phyloP scores from a whole-genome alignment of 2,113 vertebrate species.

The Poeciliopsis retropinna region DNA sequence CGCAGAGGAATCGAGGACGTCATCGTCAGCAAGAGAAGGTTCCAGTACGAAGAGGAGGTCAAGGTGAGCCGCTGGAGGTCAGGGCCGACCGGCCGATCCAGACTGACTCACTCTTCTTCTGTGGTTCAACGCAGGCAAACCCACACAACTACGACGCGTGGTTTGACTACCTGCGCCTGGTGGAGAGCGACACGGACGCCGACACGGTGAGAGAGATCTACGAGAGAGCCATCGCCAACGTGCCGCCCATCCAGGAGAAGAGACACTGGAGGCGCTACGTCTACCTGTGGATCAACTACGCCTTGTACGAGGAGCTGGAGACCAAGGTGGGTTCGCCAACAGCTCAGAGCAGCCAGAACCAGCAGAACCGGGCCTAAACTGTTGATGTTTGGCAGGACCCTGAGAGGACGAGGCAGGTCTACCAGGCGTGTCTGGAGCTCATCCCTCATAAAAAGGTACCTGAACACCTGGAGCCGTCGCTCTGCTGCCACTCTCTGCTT shows the following conservation, averaged over 20 bases:
- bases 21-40: slow-evolving; percentile 95
- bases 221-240: slow-evolving; percentile 93
- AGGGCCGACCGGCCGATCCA: too few species aligned
- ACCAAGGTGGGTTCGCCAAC: slow-evolving; percentile 83
- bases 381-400: slow-evolving; percentile 81
- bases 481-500: not conserved
- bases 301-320: slow-evolving; percentile 95
- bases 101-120: not conserved
- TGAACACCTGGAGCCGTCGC: too few species aligned
- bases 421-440: slow-evolving; percentile 93
- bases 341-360: not conserved
- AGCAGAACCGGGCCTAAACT: not conserved
- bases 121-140: slow-evolving; percentile 82
- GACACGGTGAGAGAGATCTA: slow-evolving; percentile 93
- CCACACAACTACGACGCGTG: slow-evolving; percentile 97
- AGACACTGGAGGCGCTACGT: slow-evolving; percentile 98
- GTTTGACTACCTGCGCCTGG: slow-evolving; percentile 95
- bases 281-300: slow-evolving; percentile 98
- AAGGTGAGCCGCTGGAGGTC: slow-evolving; percentile 82
- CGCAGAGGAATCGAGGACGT: slow-evolving; percentile 96
- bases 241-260: slow-evolving; percentile 94
- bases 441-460: slow-evolving; percentile 95
- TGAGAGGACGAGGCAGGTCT: slow-evolving; percentile 93
- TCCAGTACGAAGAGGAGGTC: slow-evolving; percentile 98
- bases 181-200: slow-evolving; percentile 90